A percentile compares a stretch with the other conserved stretches of the same genome.
Evolutionary conservation across 2,113 vertebrate species (phyloP).

Genomic region (Lampris megalopsis): DNA sequence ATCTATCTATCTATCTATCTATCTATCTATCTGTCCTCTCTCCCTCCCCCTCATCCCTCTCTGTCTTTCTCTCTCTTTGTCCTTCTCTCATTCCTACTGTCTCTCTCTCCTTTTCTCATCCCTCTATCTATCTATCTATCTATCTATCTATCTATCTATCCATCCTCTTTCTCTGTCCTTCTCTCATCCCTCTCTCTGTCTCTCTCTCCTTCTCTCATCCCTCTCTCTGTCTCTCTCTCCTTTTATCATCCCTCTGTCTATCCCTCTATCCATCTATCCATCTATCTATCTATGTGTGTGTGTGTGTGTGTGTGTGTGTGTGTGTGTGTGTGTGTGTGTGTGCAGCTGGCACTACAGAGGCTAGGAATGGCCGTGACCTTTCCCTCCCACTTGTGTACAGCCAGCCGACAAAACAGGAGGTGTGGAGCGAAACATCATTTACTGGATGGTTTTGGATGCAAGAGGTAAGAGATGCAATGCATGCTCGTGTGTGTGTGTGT

Average conservation of each 20-base stretch:
- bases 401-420: slow-evolving; percentile 22
- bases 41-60: background rate
- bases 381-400: slow-evolving; percentile 40
- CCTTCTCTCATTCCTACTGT: no score
- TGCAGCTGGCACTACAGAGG: slow-evolving; percentile 45
- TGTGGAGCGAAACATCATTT: slow-evolving; percentile 27
- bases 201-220: no score
- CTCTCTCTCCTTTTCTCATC: no score
- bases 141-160: no score
- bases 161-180: no score
- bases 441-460: slow-evolving; percentile 23
- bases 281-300: no score
- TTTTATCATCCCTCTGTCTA: no score
- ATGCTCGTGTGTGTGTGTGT: background rate
- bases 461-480: background rate
- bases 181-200: no score
- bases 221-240: no score
- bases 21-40: background rate
- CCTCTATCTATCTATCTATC: no score
- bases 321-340: slow-evolving; percentile 4
- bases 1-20: no score
- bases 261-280: background rate
- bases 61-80: background rate
- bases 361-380: slow-evolving; percentile 60
- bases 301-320: background rate